A percentile compares a stretch with the other conserved stretches of the same genome.
Conservation (phyloP, 2,888 invertebrate species). For the Meloe dianella region DNA sequence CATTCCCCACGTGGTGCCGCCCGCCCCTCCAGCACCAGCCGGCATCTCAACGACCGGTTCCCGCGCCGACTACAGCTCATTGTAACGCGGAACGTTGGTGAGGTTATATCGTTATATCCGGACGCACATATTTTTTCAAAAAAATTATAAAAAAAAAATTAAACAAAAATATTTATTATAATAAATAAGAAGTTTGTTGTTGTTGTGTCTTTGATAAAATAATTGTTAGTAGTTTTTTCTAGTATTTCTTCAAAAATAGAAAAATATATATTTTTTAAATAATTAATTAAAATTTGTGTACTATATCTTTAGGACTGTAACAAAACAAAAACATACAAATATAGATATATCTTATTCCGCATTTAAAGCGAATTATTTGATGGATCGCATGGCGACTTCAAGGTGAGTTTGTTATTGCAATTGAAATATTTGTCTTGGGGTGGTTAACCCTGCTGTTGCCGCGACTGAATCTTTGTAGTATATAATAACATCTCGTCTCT, state of each 20-base stretch:
- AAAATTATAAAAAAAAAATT: not conserved
- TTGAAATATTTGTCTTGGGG: constrained; percentile 15
- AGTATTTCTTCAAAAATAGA: not conserved
- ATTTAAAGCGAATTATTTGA: constrained; percentile 24
- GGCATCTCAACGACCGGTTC: constrained; percentile 43
- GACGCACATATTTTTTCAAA: constrained; percentile 18
- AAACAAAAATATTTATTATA: constrained; percentile 10
- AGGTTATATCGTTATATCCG: constrained; percentile 29
- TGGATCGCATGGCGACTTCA: constrained; percentile 52
- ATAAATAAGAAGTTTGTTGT: constrained; percentile 32
- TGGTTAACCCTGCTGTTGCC: constrained; percentile 20
- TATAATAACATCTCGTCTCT: not conserved
- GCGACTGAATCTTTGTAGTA: not conserved
- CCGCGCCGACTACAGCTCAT: constrained; percentile 45
- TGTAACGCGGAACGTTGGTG: constrained; percentile 47
- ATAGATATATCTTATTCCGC: not conserved
- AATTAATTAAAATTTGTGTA: constrained; percentile 24
- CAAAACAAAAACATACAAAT: not conserved
- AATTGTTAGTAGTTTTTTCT: constrained; percentile 25
- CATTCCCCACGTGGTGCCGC: constrained; percentile 51
- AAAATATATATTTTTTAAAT: constrained; percentile 5
- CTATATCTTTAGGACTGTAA: constrained; percentile 33
- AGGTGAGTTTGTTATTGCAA: constrained; percentile 42
- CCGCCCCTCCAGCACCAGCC: constrained; percentile 41
- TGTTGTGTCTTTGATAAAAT: constrained; percentile 30